Conservation (phyloP, 1,140 invertebrate species). For the Coptotermes formosanus region DNA sequence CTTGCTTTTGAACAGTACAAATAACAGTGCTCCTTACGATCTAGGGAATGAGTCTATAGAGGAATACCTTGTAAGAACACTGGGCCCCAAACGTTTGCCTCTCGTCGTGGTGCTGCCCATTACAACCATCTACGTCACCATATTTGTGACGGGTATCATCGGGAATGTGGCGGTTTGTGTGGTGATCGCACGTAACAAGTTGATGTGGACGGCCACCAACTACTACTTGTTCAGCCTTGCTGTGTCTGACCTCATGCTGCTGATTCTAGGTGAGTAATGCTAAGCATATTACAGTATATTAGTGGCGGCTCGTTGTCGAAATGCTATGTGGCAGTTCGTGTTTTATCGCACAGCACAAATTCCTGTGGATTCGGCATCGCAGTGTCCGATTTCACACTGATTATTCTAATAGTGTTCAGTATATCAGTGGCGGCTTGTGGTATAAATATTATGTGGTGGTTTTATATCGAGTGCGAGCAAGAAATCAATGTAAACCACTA, state of each 20-base stretch:
- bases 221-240: slow-evolving; percentile 86
- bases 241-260: slow-evolving; percentile 80
- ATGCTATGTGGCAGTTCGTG: too few species aligned
- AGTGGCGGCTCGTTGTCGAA: too few species aligned
- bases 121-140: slow-evolving; percentile 69
- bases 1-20: background rate
- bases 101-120: slow-evolving; percentile 58
- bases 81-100: slow-evolving; percentile 29
- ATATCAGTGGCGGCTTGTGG: too few species aligned
- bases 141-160: slow-evolving; percentile 76
- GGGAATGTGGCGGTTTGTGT: slow-evolving; percentile 85
- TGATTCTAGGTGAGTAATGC: slow-evolving; percentile 56
- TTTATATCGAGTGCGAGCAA: too few species aligned
- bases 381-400: too few species aligned
- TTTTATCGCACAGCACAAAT: too few species aligned
- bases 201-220: slow-evolving; percentile 83
- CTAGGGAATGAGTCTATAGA: background rate
- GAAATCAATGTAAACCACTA: too few species aligned
- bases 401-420: too few species aligned
- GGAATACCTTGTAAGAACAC: slow-evolving; percentile 22
- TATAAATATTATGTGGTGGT: too few species aligned
- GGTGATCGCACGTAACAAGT: slow-evolving; percentile 76
- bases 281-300: too few species aligned
- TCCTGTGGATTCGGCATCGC: too few species aligned
- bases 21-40: background rate